Evolutionary conservation across 2,113 vertebrate genomes (phyloP), one percentile per base, ranked within the genome.

Genomic region (Mesembrinibis cayennensis): DNA sequence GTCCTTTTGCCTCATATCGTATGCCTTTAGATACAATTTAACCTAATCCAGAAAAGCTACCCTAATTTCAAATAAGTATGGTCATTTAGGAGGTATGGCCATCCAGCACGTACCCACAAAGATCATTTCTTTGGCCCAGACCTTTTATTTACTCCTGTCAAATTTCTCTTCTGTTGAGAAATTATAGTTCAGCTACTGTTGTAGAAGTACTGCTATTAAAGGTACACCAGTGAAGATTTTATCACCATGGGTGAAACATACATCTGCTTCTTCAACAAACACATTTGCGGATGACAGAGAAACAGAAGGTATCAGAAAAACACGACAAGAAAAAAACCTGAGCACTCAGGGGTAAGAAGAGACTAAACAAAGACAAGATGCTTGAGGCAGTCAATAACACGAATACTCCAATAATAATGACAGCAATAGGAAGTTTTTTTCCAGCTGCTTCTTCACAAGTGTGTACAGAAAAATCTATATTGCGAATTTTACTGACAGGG

Each of bases 341-440:
- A 91, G 17, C 53, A 77, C 82, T 82, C 45, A 59, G 67, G 22
- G 44, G 30, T 94, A 89, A 66, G 77, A 80, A 78, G 36, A 96
- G 40, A 87, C 84, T 89, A 92, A 92, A 86, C 34, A 95, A 88
- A 95, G 82, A 89, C 42, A 85, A 91, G 87, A 81, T 61, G 87
- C 58, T 90, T 72, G 47, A 96, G 90, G 90, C 94, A 96, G 58
- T 90, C 70, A 89, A 82, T 95, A 93, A 83, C 53, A 82, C 0
- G 13, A 95, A 71, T 90, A 84, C 38, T 89, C 47, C 56, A 59
- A 78, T 65, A 93, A 66, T 73, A 59, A 84, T 45, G 69, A 69
- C 92, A 80, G 71, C 32, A 67, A 52, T 22, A 77, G 44, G 61
- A 94, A 84, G 42, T 26, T 66, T 71, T 82, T 69, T 91, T 40